Base-by-base conservation (phyloP, 2,797 vertebrate species). In the Allobates femoralis region DNA sequence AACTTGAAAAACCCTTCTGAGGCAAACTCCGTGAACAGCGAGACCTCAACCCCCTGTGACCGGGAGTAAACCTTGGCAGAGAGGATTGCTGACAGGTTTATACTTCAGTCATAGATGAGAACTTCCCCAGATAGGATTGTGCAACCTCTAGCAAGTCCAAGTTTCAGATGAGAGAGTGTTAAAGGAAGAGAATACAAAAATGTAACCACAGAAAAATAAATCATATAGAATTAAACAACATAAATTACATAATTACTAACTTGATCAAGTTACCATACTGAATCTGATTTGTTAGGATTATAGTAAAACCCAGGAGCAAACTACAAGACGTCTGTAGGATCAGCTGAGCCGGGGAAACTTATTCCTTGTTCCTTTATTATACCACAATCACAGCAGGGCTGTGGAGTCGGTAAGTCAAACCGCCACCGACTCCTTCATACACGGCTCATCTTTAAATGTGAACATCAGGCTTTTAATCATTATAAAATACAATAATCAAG, bases 61-160 rank as follows among this genome's bases (percentile, higher is more conserved):
- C 81, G 67, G 5, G 34, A 83, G 81, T 83, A 83, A 74, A 73
- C 81, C 34, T 18, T 21, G 53, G 1, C 15, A 26, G 77, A 0
- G n/a, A 79, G 60, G 37, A 62, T 19, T 62, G 77, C 34, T 79
- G 77, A 79, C 56, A 28, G n/a, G 2, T 41, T 0, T 41, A 4
- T 19, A 55, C 66, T 83, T 83, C 81, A 23, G 23, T 18, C 18
- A 5, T 16, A 32, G 62, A 67, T 19, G 23, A 7, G 7, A 37
- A 73, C 81, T 83, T 83, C 67, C 16, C n/a, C 23, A 58, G 14
- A 60, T 4, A 26, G 53, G 67, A 83, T 74, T 83, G 15, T 73
- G 67, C 66, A 73, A 73, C 23, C 32, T n/a, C 30, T 0, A 23
- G n/a, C 23, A 55, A 51, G 30, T 19, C 5, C 19, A 56, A 56